Base-by-base conservation (phyloP, 2,797 vertebrate species). In the Pseudochromis fuscus region DNA sequence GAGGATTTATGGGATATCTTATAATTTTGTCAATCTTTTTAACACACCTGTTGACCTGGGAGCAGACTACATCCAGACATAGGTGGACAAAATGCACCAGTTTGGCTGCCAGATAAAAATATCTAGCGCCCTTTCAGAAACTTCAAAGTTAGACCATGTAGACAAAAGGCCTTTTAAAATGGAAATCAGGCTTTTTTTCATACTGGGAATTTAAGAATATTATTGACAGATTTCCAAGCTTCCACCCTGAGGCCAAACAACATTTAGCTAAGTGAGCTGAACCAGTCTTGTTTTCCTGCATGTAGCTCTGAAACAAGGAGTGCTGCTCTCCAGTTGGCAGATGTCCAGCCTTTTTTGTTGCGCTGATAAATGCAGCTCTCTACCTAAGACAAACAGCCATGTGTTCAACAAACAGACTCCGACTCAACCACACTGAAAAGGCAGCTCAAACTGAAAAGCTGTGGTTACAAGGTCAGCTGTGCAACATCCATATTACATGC, bases 371-470 rank as follows among this genome's bases (percentile, higher is more conserved):
- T 71, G 55, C 15, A 52, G 38, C 52, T 56, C 64, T 68, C 24
- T 30, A 70, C 60, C 42, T 49, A 37, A 76, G 45, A 86, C 66
- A 77, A 82, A 74, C 58, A 79, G 53, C 44, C 30, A 33, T 51
- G 35, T 67, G 61, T 64, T 77, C 40, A 75, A 44, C 69, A 77
- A 30, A 71, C 24, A 71, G 52, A 71, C 33, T 60, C 57, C 35
- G 51, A 75, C 45, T 58, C 57, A 18, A 57, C 55, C 49, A 48
- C 73, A 44, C 23, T 48, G 25, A 75, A 64, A 52, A 71, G 35
- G 60, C n/a, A 42, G 25, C 44, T 70, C 31, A 44, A 23, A 56
- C 21, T 19, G 30, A 63, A n/a, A 33, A 21, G 25, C 56, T 59
- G 53, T 12, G 56, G 48, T 68, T 71, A 66, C 45, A 51, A 28